A percentile compares a stretch with the other conserved stretches of the same genome.
Conservation (phyloP, 2,888 invertebrate species). For the Tortrix viridana region DNA sequence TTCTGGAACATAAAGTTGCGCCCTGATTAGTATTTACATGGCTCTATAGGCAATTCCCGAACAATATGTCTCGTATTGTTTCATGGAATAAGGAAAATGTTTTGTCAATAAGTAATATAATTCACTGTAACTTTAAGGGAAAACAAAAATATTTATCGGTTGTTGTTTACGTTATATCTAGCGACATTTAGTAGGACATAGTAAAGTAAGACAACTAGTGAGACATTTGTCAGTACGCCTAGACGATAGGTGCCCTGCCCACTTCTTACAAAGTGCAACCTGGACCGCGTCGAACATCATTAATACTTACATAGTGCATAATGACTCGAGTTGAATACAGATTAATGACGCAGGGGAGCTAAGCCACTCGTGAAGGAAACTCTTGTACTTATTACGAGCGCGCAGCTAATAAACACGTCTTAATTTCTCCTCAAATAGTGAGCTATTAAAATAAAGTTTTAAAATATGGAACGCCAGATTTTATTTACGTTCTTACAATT, state of each 20-base stretch:
- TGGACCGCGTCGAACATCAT: conserved; percentile 19
- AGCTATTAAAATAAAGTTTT: conserved; percentile 82
- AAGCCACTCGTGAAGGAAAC: conserved; percentile 71
- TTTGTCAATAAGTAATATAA: background rate
- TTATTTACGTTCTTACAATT: conserved; percentile 78
- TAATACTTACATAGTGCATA: conserved; percentile 24
- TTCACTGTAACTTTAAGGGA: too few species aligned
- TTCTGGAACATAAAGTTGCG: conserved; percentile 66
- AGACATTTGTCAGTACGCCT: background rate
- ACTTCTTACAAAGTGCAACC: background rate
- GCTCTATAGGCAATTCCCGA: conserved; percentile 40
- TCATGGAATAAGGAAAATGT: conserved; percentile 38
- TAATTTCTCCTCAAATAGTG: conserved; percentile 80
- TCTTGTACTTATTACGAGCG: conserved; percentile 77
- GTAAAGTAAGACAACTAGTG: background rate
- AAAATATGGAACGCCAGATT: conserved; percentile 80
- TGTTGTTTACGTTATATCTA: background rate
- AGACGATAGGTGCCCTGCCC: background rate
- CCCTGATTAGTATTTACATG: conserved; percentile 56
- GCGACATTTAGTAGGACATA: background rate
- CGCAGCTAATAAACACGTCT: conserved; percentile 79
- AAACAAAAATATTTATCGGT: too few species aligned
- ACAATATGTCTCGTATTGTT: conserved; percentile 28
- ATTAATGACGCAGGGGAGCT: conserved; percentile 65
- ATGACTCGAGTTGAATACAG: conserved; percentile 62